Evolutionary conservation across 1,140 invertebrate genomes (phyloP).

Genomic region (Telenomus remus): DNA sequence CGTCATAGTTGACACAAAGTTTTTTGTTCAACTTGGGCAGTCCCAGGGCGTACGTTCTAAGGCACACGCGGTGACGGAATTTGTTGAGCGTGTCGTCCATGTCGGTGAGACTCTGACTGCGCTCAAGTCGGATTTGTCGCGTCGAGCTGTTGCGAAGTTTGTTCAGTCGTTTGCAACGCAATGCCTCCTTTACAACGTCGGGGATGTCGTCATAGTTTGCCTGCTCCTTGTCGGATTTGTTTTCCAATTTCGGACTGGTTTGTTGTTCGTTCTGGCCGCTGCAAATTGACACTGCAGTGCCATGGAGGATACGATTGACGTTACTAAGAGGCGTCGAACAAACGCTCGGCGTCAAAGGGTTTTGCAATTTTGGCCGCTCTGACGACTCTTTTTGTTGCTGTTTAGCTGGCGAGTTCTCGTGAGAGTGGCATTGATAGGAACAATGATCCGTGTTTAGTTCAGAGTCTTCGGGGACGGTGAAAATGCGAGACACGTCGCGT

Average conservation of each 20-base stretch:
- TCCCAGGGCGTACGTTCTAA: conserved; percentile 71
- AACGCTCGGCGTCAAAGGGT: conserved; percentile 78
- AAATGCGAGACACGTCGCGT: conserved; percentile 84
- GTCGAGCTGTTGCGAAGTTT: conserved; percentile 63
- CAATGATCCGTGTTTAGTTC: conserved; percentile 67
- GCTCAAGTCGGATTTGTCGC: conserved; percentile 54
- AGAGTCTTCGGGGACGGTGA: conserved; percentile 86
- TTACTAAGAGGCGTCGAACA: conserved; percentile 85
- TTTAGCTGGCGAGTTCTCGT: neutral
- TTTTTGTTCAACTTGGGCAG: conserved; percentile 68
- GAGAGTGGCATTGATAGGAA: conserved; percentile 29
- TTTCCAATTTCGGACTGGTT: conserved; percentile 19
- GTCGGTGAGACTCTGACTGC: conserved; percentile 70
- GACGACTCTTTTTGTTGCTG: conserved; percentile 29
- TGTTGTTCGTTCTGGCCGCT: conserved; percentile 76
- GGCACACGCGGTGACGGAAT: conserved; percentile 57
- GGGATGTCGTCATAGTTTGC: conserved; percentile 69
- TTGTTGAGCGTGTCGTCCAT: conserved; percentile 60
- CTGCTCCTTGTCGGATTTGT: conserved; percentile 29
- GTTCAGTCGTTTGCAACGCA: conserved; percentile 72
- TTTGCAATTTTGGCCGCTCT: conserved; percentile 71
- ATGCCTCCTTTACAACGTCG: conserved; percentile 71
- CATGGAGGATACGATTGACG: conserved; percentile 81
- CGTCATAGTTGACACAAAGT: conserved; percentile 66
- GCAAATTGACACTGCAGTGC: conserved; percentile 83